Evolutionary conservation across 2,113 vertebrate genomes (phyloP).

Genomic region (Hypomesus transpacificus): DNA sequence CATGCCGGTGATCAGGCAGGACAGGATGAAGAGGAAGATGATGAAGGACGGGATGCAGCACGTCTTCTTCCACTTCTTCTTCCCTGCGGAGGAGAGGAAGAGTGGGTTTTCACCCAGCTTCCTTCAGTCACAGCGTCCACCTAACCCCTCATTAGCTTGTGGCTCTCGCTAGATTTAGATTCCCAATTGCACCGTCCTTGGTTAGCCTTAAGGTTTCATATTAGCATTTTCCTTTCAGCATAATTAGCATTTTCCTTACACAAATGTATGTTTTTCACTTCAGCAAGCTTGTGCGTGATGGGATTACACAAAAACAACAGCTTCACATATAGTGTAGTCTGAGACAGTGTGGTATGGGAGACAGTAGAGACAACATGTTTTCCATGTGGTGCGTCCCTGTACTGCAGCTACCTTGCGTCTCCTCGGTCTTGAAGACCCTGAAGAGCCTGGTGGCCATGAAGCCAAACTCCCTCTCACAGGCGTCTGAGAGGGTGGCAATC

Average conservation of each 20-base stretch:
- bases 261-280: not conserved
- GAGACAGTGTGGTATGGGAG: not conserved
- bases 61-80: slow-evolving; percentile 93
- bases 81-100: slow-evolving; percentile 70
- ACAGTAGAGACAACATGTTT: not conserved
- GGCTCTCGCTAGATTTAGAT: too few species aligned
- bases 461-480: slow-evolving; percentile 94
- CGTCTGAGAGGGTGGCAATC: slow-evolving; percentile 94
- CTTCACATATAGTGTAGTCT: not conserved
- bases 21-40: slow-evolving; percentile 83
- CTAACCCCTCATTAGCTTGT: too few species aligned
- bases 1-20: slow-evolving; percentile 80
- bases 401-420: slow-evolving; percentile 78
- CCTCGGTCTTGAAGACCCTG: slow-evolving; percentile 94
- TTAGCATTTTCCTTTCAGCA: too few species aligned
- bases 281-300: not conserved
- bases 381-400: not conserved
- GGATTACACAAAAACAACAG: too few species aligned
- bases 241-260: not conserved
- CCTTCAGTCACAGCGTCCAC: too few species aligned
- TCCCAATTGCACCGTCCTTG: too few species aligned
- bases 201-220: too few species aligned
- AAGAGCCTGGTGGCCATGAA: slow-evolving; percentile 94
- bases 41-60: slow-evolving; percentile 94
- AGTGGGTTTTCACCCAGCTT: too few species aligned